Evolutionary conservation across 1,140 invertebrate species (phyloP), one percentile per base, ranked within the genome.

Genomic region (Eupeodes corollae): DNA sequence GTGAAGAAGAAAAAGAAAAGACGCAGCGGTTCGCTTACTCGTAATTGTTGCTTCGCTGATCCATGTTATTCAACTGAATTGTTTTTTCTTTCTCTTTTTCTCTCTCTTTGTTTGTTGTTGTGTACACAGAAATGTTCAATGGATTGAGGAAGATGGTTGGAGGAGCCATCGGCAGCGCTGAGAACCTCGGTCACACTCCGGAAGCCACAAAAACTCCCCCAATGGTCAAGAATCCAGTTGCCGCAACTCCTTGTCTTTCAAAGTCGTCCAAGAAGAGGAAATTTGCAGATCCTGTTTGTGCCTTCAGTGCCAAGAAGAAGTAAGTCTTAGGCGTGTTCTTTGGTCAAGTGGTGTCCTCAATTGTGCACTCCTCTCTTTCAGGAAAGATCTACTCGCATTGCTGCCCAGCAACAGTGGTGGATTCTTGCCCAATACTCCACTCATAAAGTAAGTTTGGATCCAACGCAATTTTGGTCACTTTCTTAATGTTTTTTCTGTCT

Each of bases 21-120:
- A 56, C 73, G 86, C 55, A 88, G 84, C 76, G 84, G 86, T 57
- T 88, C 86, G 58, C 73, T 89, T 50, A 87, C 85, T 72, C 77
- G 85, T 88, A 76, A 73, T 42, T 48, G 13, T 42, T 32, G 14
- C 49, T 44, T 37, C 52, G 41, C 31, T 47, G 11, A 41, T 10
- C 37, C 30, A 37, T 26, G 21, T 26, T 26, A 26, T 26, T 26
- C 21, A 26, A 26, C 35, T 37, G 10, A 31, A 35, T 13, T 18
- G 21, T 19, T 13, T 34, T 31, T 19, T 15, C 38, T 47, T 33
- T 39, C 52, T 58, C 35, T 52, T 55, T 48, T 56, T 61, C 68
- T 63, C 16, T 30, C 44, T 37, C 47, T 32, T 12, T 12, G 2
- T 41, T 18, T 16, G 18, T 12, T 5, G 6, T 21, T 32, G 10